Evolutionary conservation across 2,113 vertebrate genomes (phyloP).

Genomic region (Aegotheles bennettii): DNA sequence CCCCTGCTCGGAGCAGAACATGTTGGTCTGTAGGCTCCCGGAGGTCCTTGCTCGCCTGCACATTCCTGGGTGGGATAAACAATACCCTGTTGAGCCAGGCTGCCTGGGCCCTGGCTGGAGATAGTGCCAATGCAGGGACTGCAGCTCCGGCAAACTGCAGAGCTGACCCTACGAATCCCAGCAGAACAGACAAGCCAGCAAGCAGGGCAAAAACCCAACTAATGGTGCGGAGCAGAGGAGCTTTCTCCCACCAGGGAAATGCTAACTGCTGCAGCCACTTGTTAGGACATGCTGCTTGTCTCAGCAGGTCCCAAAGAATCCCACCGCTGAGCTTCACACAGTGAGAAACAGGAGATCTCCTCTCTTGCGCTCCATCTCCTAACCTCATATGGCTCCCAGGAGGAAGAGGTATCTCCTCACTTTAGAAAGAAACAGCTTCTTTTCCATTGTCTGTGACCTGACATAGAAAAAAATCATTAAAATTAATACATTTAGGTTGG

Average conservation of each 20-base stretch:
- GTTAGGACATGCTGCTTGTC: not conserved
- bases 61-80: conserved; percentile 19
- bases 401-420: not conserved
- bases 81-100: not conserved
- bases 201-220: not conserved
- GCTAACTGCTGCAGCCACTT: not conserved
- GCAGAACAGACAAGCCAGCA: not conserved
- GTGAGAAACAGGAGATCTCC: not conserved
- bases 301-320: not conserved
- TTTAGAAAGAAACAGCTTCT: not conserved
- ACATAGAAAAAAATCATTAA: not conserved
- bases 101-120: not conserved
- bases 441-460: not conserved
- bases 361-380: not conserved
- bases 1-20: not conserved
- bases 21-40: not conserved
- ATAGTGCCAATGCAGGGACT: not conserved
- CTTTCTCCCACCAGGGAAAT: not conserved
- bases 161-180: not conserved
- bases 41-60: not conserved
- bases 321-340: not conserved
- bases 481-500: not conserved
- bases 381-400: not conserved
- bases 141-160: not conserved
- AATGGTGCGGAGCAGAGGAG: not conserved